Percentiles rank a stretch among this genome's conserved stretches.
These are phyloP conservation scores for Chaenocephalus aceratus DNA, from an alignment of 2,113 vertebrate genomes.

Conservation along the genomic window DNA sequence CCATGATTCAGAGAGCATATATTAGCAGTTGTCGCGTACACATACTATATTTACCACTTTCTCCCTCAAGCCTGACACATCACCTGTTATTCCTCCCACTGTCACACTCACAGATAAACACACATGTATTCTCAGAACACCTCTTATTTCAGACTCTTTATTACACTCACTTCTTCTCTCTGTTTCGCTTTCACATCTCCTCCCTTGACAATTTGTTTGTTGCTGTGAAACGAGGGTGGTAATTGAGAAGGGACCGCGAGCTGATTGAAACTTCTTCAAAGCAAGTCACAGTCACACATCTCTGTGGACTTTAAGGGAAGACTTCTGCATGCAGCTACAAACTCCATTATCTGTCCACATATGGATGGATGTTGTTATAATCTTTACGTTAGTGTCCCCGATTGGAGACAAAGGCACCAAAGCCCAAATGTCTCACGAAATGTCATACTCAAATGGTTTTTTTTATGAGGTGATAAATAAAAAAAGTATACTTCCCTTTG, in stretches of 20 bases:
- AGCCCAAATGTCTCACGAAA: not conserved
- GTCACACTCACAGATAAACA: slow-evolving; percentile 25
- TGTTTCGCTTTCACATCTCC: slow-evolving; percentile 6
- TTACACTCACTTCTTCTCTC: slow-evolving; percentile 14
- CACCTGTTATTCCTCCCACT: slow-evolving; percentile 41
- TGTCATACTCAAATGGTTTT: not conserved
- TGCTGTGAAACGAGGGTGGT: slow-evolving; percentile 61
- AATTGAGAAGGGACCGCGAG: slow-evolving; percentile 63
- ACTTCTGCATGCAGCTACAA: not conserved
- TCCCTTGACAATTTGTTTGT: slow-evolving; percentile 53
- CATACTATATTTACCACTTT: slow-evolving; percentile 43
- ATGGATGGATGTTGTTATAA: slow-evolving; percentile 37
- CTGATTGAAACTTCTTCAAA: slow-evolving; percentile 37
- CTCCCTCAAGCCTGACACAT: slow-evolving; percentile 29
- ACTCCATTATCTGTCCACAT: slow-evolving; percentile 23
- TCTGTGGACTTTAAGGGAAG: slow-evolving; percentile 43
- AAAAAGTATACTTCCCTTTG: slow-evolving; percentile 3
- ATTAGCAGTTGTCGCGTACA: slow-evolving; percentile 63
- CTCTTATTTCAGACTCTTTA: slow-evolving; percentile 15
- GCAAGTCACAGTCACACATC: slow-evolving; percentile 21
- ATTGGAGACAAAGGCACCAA: not conserved
- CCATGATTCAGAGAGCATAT: slow-evolving; percentile 56
- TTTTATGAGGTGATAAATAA: not conserved
- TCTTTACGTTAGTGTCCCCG: slow-evolving; percentile 9
- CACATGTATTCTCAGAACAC: slow-evolving; percentile 24